phyloP scores from a whole-genome alignment of 35 echinoderm and acorn worm species.

The Holothuria glaberrima region DNA sequence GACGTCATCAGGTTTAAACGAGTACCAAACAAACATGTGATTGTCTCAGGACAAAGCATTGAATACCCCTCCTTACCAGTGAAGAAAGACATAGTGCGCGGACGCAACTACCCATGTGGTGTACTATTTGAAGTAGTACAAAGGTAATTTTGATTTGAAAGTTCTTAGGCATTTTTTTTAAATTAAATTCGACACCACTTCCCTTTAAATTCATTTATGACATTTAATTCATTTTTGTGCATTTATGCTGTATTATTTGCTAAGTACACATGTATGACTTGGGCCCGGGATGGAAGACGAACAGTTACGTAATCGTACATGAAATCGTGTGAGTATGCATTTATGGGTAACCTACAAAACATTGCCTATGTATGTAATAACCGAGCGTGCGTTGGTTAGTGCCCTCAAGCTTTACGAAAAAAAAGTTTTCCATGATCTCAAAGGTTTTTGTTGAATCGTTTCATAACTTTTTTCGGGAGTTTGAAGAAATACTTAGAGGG shows the following conservation, averaged over 20 bases:
- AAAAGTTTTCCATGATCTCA: no score
- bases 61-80: slow-evolving; percentile 17
- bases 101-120: slow-evolving; percentile 28
- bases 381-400: no score
- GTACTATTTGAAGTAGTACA: not conserved
- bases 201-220: not conserved
- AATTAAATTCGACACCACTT: not conserved
- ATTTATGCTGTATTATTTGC: not conserved
- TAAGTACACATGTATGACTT: no score
- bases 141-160: not conserved
- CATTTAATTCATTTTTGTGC: not conserved
- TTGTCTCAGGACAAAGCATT: slow-evolving; percentile 5
- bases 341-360: no score
- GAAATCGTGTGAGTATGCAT: no score
- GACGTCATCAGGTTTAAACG: not conserved
- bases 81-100: slow-evolving; percentile 14
- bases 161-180: not conserved
- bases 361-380: no score
- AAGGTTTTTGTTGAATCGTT: no score
- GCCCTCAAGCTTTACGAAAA: no score
- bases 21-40: not conserved
- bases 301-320: no score
- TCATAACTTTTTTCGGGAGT: no score
- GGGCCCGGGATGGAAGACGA: no score
- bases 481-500: no score